These are phyloP conservation scores for Yasuhikotakia modesta DNA, from an alignment of 2,797 vertebrate species.

Conservation along the genomic window DNA sequence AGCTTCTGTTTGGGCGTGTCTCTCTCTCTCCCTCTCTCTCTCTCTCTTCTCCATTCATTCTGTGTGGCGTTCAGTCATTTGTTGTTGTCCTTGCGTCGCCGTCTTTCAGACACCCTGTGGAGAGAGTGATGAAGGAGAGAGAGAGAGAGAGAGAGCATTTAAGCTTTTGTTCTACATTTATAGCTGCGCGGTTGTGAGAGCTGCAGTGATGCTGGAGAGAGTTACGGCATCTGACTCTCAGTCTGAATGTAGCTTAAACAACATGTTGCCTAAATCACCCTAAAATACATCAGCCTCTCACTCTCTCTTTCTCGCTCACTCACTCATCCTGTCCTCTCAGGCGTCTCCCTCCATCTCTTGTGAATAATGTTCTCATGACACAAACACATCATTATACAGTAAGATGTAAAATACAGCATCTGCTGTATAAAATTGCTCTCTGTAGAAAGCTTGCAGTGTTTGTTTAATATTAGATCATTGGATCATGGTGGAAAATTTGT, in stretches of 20 bases:
- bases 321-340: no score
- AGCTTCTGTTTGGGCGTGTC: slow-evolving; percentile 49
- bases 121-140: slow-evolving; percentile 50
- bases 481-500: no score
- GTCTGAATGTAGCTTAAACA: slow-evolving; percentile 32
- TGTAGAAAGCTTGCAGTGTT: no score
- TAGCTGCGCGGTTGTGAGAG: slow-evolving; percentile 18
- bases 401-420: no score
- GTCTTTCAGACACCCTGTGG: slow-evolving; percentile 50
- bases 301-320: no score
- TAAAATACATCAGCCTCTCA: slow-evolving; percentile 24
- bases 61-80: slow-evolving; percentile 55
- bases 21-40: no score
- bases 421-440: no score
- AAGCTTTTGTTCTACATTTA: slow-evolving; percentile 40
- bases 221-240: background rate
- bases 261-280: slow-evolving; percentile 24
- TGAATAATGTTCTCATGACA: no score
- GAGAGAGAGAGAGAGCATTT: background rate
- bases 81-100: slow-evolving; percentile 56
- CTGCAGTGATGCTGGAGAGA: background rate
- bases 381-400: no score
- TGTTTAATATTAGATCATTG: no score
- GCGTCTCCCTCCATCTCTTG: no score
- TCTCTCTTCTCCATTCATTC: slow-evolving; percentile 53